Conservation (phyloP, 2,888 invertebrate genomes). For the Nomada goodeniana region DNA sequence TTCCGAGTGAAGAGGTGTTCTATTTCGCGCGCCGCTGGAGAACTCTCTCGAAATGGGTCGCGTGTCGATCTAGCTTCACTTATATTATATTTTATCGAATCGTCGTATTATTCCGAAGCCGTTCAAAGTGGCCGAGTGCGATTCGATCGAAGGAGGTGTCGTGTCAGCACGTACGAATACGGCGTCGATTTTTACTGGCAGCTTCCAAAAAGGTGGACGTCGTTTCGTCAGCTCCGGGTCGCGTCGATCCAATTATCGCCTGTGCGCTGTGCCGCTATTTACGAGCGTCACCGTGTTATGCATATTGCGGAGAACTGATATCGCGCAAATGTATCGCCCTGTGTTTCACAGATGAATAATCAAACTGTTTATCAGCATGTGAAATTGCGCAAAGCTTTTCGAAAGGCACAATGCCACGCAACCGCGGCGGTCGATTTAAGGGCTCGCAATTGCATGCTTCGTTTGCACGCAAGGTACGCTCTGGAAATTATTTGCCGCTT, state of each 20-base stretch:
- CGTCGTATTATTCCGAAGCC: conserved; percentile 22
- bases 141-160: not conserved
- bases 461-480: not conserved
- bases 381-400: not conserved
- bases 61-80: conserved; percentile 44
- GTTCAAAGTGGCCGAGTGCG: conserved; percentile 10
- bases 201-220: not conserved
- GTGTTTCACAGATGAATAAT: not conserved
- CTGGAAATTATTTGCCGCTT: too few species aligned
- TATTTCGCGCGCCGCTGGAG: conserved; percentile 32
- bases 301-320: not conserved
- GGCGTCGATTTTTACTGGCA: not conserved
- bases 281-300: not conserved
- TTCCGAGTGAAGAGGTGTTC: conserved; percentile 17
- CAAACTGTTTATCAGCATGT: not conserved
- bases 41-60: conserved; percentile 48
- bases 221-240: not conserved
- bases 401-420: not conserved
- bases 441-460: not conserved
- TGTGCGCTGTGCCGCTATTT: not conserved
- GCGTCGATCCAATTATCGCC: too few species aligned
- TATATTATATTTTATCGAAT: conserved; percentile 23
- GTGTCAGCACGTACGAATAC: too few species aligned
- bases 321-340: not conserved
- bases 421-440: not conserved